phyloP scores from a whole-genome alignment of 1,140 invertebrate species.

The Megalonaias nervosa region DNA sequence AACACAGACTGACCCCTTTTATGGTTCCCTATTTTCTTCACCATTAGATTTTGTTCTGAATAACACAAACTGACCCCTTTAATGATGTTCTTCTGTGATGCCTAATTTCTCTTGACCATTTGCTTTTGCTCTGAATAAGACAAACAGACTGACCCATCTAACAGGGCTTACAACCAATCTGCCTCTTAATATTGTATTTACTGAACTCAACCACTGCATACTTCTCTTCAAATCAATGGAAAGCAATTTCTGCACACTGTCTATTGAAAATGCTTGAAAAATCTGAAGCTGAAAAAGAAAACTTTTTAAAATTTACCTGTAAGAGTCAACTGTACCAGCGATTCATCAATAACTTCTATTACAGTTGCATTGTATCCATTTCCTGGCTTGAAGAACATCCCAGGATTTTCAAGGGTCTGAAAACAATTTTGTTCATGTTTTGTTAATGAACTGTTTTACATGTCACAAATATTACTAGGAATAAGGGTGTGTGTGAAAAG shows the following conservation, averaged over 20 bases:
- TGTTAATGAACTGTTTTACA: too few relatives aligned
- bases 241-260: too few relatives aligned
- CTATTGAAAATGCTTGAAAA: too few relatives aligned
- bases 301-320: conserved; percentile 33
- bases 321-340: conserved; percentile 44
- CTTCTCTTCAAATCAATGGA: too few relatives aligned
- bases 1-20: not conserved
- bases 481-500: too few relatives aligned
- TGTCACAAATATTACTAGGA: too few relatives aligned
- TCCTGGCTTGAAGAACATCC: conserved; percentile 41
- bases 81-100: not conserved
- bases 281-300: too few relatives aligned
- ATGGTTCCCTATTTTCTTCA: not conserved
- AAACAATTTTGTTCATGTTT: not conserved
- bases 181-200: too few relatives aligned
- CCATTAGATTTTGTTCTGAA: not conserved
- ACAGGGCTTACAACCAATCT: too few relatives aligned
- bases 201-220: too few relatives aligned
- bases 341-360: conserved; percentile 31
- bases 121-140: conserved; percentile 3
- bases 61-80: not conserved
- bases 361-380: conserved; percentile 58
- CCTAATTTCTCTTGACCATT: not conserved
- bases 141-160: not conserved
- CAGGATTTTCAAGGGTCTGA: conserved; percentile 39